phyloP scores from a whole-genome alignment of 2,888 invertebrate genomes.

The Brenthis hecate region DNA sequence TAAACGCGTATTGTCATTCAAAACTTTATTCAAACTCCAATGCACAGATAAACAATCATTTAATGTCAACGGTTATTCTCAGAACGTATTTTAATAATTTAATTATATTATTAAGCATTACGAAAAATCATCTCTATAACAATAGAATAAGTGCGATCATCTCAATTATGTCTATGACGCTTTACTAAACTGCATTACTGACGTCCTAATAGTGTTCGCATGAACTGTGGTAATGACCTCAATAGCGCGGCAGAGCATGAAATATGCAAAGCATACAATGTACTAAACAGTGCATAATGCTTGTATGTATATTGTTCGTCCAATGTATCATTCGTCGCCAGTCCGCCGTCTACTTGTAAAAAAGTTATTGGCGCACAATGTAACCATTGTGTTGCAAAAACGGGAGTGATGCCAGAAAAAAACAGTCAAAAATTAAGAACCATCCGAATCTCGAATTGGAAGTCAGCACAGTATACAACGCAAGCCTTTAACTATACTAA shows the following conservation, averaged over 20 bases:
- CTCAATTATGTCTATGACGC: slow-evolving; percentile 2
- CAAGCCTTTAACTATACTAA: not conserved
- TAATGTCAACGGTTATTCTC: not conserved
- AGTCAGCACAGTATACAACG: slow-evolving; percentile 12
- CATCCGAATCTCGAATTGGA: slow-evolving; percentile 30
- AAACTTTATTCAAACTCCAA: too few species aligned
- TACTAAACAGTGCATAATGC: slow-evolving; percentile 33
- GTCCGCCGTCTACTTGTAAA: slow-evolving; percentile 33
- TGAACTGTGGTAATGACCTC: slow-evolving; percentile 34
- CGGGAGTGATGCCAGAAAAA: slow-evolving; percentile 38
- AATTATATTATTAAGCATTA: not conserved
- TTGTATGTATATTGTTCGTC: slow-evolving; percentile 34
- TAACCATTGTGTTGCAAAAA: slow-evolving; percentile 39
- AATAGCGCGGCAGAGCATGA: slow-evolving; percentile 33
- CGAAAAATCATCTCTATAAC: not conserved
- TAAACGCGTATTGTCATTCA: too few species aligned
- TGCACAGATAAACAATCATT: too few species aligned
- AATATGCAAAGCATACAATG: slow-evolving; percentile 34
- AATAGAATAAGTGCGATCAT: not conserved
- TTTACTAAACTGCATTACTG: slow-evolving; percentile 23
- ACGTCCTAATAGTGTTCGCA: slow-evolving; percentile 26
- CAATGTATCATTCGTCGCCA: slow-evolving; percentile 34
- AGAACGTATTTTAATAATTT: not conserved
- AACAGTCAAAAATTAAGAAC: slow-evolving; percentile 35
- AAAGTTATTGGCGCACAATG: slow-evolving; percentile 41